Conservation (phyloP, 2,113 vertebrate species). For the Poecilia latipinna region DNA sequence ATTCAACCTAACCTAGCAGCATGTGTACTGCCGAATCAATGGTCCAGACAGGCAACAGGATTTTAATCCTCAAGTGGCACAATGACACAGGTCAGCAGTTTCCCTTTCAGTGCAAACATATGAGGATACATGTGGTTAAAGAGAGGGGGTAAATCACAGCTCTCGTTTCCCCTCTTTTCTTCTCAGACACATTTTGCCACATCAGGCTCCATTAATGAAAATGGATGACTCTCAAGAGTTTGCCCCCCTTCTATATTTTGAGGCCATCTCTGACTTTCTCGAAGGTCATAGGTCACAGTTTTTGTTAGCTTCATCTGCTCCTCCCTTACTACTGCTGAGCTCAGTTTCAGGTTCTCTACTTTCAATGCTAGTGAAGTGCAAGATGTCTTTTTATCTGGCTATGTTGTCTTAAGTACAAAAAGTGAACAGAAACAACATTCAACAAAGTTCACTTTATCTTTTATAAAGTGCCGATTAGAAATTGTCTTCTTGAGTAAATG, state of each 20-base stretch:
- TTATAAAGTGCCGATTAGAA: neutral
- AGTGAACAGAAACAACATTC: neutral
- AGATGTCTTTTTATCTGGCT: neutral
- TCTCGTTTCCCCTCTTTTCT: conserved; percentile 13
- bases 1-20: neutral
- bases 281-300: conserved; percentile 34
- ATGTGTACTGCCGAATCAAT: neutral
- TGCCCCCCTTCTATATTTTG: neutral
- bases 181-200: conserved; percentile 48
- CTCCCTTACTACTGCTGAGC: neutral
- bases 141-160: neutral
- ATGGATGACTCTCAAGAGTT: conserved; percentile 18
- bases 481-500: neutral
- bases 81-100: conserved; percentile 9
- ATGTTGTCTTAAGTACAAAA: neutral
- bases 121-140: conserved; percentile 1
- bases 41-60: neutral
- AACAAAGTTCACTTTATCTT: neutral
- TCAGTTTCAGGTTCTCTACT: neutral
- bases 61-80: neutral
- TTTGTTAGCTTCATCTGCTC: conserved; percentile 1
- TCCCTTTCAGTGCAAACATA: neutral
- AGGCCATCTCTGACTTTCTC: neutral
- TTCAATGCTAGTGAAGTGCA: no score
- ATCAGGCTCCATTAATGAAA: conserved; percentile 45